Conservation (phyloP, 2,888 invertebrate genomes). For the Didymodactylos carnosus region DNA sequence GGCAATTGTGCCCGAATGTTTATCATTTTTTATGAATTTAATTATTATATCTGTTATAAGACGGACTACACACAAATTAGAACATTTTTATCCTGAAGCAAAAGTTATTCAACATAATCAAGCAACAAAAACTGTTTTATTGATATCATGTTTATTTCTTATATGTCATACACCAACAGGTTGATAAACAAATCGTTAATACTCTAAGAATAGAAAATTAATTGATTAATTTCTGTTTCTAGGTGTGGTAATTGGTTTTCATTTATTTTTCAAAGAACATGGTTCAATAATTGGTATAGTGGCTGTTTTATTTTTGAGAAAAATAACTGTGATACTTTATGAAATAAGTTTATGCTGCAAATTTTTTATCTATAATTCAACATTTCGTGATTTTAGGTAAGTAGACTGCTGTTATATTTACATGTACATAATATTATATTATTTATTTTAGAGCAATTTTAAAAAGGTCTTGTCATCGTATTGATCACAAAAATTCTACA, state of each 20-base stretch:
- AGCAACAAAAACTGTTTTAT: slow-evolving; percentile 5
- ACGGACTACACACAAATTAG: background rate
- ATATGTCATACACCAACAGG: slow-evolving; percentile 5
- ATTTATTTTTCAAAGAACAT: background rate
- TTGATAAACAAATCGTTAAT: background rate
- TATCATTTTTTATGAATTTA: slow-evolving; percentile 5
- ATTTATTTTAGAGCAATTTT: too few relatives aligned
- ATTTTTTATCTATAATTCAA: slow-evolving; percentile 5
- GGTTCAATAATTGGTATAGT: background rate
- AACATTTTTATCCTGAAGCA: background rate
- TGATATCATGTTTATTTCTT: slow-evolving; percentile 8
- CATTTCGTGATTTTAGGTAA: slow-evolving; percentile 13
- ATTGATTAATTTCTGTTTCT: background rate
- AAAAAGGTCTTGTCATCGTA: too few relatives aligned
- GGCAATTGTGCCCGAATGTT: slow-evolving; percentile 6
- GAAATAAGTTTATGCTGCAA: slow-evolving; percentile 6
- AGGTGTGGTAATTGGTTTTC: background rate
- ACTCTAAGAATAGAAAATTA: background rate
- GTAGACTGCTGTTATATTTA: too few relatives aligned
- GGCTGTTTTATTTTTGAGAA: background rate
- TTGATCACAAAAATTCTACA: too few relatives aligned
- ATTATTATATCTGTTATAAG: slow-evolving; percentile 10
- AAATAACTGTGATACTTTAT: slow-evolving; percentile 5
- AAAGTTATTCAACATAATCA: background rate
- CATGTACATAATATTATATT: too few relatives aligned